These are phyloP conservation scores for Macrobrachium rosenbergii DNA, from an alignment of 1,140 invertebrate genomes.

Conservation along the genomic window DNA sequence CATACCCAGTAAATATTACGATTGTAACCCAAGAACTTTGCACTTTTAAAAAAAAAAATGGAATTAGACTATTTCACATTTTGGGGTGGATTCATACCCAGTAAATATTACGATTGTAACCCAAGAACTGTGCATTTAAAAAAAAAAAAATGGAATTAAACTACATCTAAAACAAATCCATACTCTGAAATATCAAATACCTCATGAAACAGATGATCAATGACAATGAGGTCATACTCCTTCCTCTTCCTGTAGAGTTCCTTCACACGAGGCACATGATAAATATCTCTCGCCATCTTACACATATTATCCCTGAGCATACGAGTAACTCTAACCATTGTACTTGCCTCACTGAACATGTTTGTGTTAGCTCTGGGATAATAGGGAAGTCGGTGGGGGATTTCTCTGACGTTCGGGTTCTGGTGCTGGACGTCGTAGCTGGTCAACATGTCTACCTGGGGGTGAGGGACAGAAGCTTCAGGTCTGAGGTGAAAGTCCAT, in stretches of 20 bases:
- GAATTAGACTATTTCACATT: too few species aligned
- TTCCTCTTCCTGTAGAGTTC: slow-evolving; percentile 44
- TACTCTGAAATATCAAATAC: neutral
- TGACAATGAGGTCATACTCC: slow-evolving; percentile 27
- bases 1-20: too few species aligned
- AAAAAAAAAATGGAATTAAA: too few species aligned
- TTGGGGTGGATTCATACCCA: too few species aligned
- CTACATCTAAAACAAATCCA: too few species aligned
- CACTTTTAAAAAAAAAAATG: too few species aligned
- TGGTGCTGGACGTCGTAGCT: neutral
- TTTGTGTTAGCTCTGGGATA: neutral
- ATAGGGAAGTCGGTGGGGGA: neutral
- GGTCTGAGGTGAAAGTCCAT: too few species aligned
- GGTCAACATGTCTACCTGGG: neutral
- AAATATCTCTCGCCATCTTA: slow-evolving; percentile 22
- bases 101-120: too few species aligned
- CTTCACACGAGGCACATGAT: slow-evolving; percentile 27
- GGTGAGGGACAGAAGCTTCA: neutral
- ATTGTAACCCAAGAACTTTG: too few species aligned
- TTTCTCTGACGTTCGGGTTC: neutral
- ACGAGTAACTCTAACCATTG: neutral
- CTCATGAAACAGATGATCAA: slow-evolving; percentile 33
- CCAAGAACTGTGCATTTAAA: too few species aligned
- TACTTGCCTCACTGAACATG: neutral
- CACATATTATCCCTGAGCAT: slow-evolving; percentile 13